A percentile compares a stretch with the other conserved stretches of the same genome.
These are phyloP conservation scores for Brachylomia viminalis DNA, from an alignment of 2,888 invertebrate species.

Conservation along the genomic window DNA sequence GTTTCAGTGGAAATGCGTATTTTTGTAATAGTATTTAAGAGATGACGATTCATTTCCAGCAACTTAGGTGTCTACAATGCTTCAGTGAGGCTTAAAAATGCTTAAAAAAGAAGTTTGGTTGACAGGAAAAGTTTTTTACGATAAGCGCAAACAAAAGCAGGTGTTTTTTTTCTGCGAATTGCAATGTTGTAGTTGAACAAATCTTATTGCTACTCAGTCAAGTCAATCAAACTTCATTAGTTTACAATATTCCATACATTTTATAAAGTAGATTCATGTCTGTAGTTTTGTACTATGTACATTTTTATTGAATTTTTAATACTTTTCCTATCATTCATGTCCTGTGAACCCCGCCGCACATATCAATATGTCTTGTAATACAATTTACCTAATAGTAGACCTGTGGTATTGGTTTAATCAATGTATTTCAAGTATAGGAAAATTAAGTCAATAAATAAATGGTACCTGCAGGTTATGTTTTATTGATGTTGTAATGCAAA, in stretches of 20 bases:
- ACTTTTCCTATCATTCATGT: slow-evolving; percentile 50
- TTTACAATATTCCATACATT: slow-evolving; percentile 26
- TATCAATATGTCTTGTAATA: slow-evolving; percentile 39
- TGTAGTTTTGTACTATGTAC: slow-evolving; percentile 79
- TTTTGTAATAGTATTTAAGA: slow-evolving; percentile 48
- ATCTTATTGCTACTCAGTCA: slow-evolving; percentile 1
- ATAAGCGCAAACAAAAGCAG: slow-evolving; percentile 39
- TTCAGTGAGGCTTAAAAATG: slow-evolving; percentile 34
- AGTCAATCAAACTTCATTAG: slow-evolving; percentile 48
- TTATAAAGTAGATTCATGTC: slow-evolving; percentile 39
- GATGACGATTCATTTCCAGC: not conserved
- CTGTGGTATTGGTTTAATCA: slow-evolving; percentile 41
- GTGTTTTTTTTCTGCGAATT: not conserved
- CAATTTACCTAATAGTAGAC: slow-evolving; percentile 36
- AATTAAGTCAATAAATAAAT: slow-evolving; percentile 69
- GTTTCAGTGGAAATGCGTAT: slow-evolving; percentile 22
- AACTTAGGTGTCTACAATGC: slow-evolving; percentile 16
- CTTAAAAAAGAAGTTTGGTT: slow-evolving; percentile 40
- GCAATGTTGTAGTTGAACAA: slow-evolving; percentile 4
- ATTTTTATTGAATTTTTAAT: slow-evolving; percentile 54
- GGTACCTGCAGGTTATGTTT: slow-evolving; percentile 65
- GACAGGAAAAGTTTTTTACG: slow-evolving; percentile 12
- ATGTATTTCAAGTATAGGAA: slow-evolving; percentile 55
- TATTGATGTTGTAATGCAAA: slow-evolving; percentile 6
- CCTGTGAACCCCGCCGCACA: slow-evolving; percentile 54